phyloP scores from a whole-genome alignment of 2,113 vertebrate genomes.

The Centropus unirufus region DNA sequence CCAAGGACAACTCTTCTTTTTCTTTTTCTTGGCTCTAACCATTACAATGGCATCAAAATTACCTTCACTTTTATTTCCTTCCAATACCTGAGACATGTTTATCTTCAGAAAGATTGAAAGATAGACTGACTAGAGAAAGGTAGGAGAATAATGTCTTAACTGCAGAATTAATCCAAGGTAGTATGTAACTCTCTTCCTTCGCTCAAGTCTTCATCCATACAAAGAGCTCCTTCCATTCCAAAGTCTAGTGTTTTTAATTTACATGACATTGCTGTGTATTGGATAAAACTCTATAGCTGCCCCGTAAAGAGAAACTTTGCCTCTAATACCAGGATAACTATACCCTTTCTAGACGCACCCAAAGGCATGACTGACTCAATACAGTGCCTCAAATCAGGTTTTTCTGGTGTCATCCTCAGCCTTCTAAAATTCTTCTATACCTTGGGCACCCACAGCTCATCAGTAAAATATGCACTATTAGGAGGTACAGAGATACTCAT shows the following conservation, averaged over 20 bases:
- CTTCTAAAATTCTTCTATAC: neutral
- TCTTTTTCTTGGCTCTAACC: neutral
- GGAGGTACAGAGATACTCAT: accelerated
- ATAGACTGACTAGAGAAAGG: neutral
- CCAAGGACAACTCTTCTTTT: neutral
- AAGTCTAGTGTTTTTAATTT: neutral
- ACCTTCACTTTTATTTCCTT: neutral
- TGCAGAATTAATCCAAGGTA: neutral
- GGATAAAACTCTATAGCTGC: neutral
- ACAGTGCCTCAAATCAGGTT: neutral
- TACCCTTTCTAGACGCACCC: neutral
- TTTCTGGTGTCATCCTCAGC: neutral
- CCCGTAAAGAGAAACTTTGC: neutral
- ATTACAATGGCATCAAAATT: neutral
- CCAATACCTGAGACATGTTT: neutral
- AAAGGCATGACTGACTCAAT: neutral
- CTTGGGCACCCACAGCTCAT: neutral
- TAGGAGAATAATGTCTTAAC: neutral
- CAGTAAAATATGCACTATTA: neutral
- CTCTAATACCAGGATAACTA: neutral
- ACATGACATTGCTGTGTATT: neutral
- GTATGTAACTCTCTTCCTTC: neutral
- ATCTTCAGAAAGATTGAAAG: neutral
- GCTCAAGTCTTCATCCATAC: neutral
- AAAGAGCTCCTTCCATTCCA: neutral